Percentiles rank a stretch among this genome's conserved stretches.
phyloP scores from a whole-genome alignment of 2,888 invertebrate species.

The Drosophila gaucha region DNA sequence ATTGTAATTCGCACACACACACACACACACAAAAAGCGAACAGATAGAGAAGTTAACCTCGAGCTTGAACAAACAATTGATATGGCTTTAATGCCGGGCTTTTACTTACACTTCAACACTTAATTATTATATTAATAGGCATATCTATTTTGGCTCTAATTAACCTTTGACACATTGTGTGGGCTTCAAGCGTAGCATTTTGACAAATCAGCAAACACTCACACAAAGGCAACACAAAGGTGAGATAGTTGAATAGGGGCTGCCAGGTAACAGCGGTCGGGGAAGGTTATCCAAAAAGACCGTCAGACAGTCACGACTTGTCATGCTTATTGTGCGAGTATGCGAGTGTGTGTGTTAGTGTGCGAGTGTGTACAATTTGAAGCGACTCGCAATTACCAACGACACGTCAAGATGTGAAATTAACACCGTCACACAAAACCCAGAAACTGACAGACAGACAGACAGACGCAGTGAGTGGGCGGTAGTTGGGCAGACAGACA shows the following conservation, averaged over 20 bases:
- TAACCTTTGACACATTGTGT: constrained; percentile 73
- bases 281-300: constrained; percentile 41
- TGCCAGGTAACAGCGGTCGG: constrained; percentile 5
- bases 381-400: constrained; percentile 80
- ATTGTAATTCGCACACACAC: constrained; percentile 15
- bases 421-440: constrained; percentile 77
- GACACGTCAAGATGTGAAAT: constrained; percentile 81
- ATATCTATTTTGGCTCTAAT: constrained; percentile 76
- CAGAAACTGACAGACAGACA: constrained; percentile 29
- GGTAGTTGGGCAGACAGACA: constrained; percentile 51
- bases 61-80: constrained; percentile 31
- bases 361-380: constrained; percentile 67
- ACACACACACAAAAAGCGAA: neutral
- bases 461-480: constrained; percentile 14
- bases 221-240: constrained; percentile 55
- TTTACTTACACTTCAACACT: constrained; percentile 69
- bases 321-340: constrained; percentile 43
- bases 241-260: constrained; percentile 41
- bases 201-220: constrained; percentile 72
- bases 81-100: constrained; percentile 46
- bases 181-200: constrained; percentile 57
- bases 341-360: constrained; percentile 2
- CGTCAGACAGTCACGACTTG: constrained; percentile 68
- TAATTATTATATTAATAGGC: constrained; percentile 77
- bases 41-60: neutral